Base-by-base conservation (phyloP, 2,888 invertebrate species). In the Dorcus hopei region DNA sequence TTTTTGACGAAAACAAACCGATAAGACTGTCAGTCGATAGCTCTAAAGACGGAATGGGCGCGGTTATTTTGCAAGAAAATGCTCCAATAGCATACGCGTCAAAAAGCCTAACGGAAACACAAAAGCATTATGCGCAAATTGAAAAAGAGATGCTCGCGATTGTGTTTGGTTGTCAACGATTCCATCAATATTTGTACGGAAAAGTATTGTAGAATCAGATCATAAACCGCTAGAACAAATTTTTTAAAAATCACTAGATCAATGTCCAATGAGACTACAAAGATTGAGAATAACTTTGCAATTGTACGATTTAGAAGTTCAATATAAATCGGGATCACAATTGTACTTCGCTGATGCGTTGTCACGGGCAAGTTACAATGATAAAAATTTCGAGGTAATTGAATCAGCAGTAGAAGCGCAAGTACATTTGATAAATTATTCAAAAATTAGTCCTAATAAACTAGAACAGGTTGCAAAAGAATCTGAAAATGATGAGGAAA, bases 171-270 rank as follows among this genome's bases (percentile, higher is more conserved):
- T 19, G 19, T 3, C 19, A 19, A 19, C 2, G 19, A 19, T 19
- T 19, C 19, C 19, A 19, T 19, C 19, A 19, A 19, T 19, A 19
- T 3, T 19, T 19, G 19, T 19, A 19, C 19, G 19, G 19, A 3
- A 41, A 41, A 41, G 3, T 3, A 41, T 11, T n/a, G 19, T 19
- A 19, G 19, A 19, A 19, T 19, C 19, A 19, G 19, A 19, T 19
- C 72, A 72, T 48, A 19, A 41, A 41, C 41, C 41, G n/a, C n/a
- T 41, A 3, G n/a, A n/a, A 41, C n/a, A 41, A 41, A 41, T 41
- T 41, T 41, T 41, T 41, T 2, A 41, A 41, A 41, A 41, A 41
- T 11, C 41, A n/a, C 3, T 41, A 41, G n/a, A n/a, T n/a, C 11
- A n/a, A 41, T 41, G 41, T 41, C 41, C 41, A 3, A 2, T 11